These are phyloP conservation scores for Andrena chrysosceles DNA, from an alignment of 2,888 invertebrate species.

Conservation along the genomic window DNA sequence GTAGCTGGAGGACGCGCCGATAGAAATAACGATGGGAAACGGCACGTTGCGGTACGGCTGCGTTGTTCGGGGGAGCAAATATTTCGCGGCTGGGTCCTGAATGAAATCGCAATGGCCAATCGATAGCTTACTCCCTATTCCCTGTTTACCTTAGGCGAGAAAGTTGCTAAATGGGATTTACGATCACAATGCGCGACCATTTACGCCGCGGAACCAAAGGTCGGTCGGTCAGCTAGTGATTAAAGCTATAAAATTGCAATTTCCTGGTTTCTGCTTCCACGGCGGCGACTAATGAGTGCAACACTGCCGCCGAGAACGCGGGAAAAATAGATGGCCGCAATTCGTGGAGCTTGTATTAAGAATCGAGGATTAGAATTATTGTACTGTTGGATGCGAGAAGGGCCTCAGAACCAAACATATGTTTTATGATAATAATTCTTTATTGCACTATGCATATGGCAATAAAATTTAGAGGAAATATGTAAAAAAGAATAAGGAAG, in stretches of 20 bases:
- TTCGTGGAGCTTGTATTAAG: not conserved
- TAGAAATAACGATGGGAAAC: not conserved
- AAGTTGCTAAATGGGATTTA: slow-evolving; percentile 29
- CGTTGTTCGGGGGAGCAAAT: not conserved
- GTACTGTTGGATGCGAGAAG: no score
- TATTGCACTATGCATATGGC: no score
- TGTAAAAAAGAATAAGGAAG: no score
- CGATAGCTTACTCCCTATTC: not conserved
- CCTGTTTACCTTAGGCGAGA: not conserved
- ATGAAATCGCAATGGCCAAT: not conserved
- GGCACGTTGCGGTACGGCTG: no score
- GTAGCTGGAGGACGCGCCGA: not conserved
- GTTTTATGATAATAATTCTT: no score
- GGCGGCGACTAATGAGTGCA: slow-evolving; percentile 50
- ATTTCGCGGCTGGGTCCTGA: not conserved
- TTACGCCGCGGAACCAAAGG: slow-evolving; percentile 4
- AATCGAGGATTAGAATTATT: not conserved
- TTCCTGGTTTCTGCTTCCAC: slow-evolving; percentile 31
- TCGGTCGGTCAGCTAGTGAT: slow-evolving; percentile 10
- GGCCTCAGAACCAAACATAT: no score
- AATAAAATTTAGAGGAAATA: no score
- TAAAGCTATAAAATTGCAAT: slow-evolving; percentile 51
- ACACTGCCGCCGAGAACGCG: slow-evolving; percentile 10
- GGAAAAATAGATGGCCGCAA: slow-evolving; percentile 28
- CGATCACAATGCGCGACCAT: slow-evolving; percentile 36